Evolutionary conservation across 2,113 vertebrate species (phyloP), one percentile per base, ranked within the genome.

Genomic region (Neofelis nebulosa): DNA sequence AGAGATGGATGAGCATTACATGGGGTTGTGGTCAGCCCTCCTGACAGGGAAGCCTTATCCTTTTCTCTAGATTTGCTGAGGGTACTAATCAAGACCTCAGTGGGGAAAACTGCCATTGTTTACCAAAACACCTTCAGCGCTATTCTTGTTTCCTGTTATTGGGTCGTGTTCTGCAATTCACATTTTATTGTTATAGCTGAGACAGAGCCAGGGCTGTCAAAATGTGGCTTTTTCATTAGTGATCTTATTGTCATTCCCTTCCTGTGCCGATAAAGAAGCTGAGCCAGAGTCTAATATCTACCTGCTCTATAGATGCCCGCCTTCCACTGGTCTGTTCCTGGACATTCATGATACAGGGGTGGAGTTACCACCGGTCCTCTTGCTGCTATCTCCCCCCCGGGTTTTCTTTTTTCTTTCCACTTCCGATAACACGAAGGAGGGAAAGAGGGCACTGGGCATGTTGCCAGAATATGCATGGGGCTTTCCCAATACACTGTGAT

Each of bases 1-100:
- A 6, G 97, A 98, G 96, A 98, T 57, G 76, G 95, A 98, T 98
- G 97, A 76, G 63, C 95, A 92, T 98, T 96, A 98, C 0, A 0
- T 1, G 82, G 89, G 2, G 68, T 95, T 86, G 66, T 1, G 91
- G 95, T 97, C 97, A 97, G 97, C 95, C 52, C 13, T 57, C 23
- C 18, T 52, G 66, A 38, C 31, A 7, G 31, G 6, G 74, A 69
- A 71, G 81, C 48, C 89, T 12, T 27, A 5, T 73, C 19, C n/a
- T 7, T 94, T 96, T 86, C 66, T 83, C 87, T 95, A 69, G 31
- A 61, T 89, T 97, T 89, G 45, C 93, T 63, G 93, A 85, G 68
- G 80, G n/a, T 0, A 4, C 52, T 6, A 83, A 19, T 38, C 93
- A 79, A 91, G 79, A 96, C 55, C 61, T 93, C 2, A 3, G 61